Evolutionary conservation across 2,888 invertebrate species (phyloP), one percentile per base, ranked within the genome.

Genomic region (Ptilodon capucinus): DNA sequence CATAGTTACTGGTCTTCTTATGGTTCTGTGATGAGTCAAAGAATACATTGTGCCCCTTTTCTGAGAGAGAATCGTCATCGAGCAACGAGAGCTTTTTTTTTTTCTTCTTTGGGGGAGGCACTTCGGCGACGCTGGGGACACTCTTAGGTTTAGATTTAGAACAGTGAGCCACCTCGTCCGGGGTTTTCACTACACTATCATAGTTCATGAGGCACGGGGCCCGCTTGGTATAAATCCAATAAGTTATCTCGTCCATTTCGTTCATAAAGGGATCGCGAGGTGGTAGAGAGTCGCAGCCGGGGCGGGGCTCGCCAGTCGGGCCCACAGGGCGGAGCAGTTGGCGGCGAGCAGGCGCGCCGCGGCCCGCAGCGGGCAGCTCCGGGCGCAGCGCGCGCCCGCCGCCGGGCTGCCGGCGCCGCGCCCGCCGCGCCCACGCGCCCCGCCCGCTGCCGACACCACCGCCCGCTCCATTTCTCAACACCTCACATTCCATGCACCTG

Each of bases 191-290:
- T 30, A 74, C 60, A 64, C 79, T 83, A 40, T 89, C 86, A 75
- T 84, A 86, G 62, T 80, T 81, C 63, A 82, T 80, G 32, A 91
- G 84, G 75, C 91, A 91, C 0, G 91, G 91, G 11, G 91, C 86
- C 66, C 86, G 74, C 55, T 86, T 86, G 1, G 91, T 90, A 58
- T 79, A 76, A 23, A 91, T 77, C 91, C 91, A 91, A 59, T 81
- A 90, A 1, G 83, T 71, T 72, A 91, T 91, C 67, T 91, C 91
- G 55, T 91, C 90, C 86, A 90, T 89, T 55, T 76, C 81, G 77
- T 62, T 87, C 80, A 87, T 86, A 86, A 86, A 84, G 84, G 84
- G 84, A 82, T 39, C 8, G 57, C 66, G 57, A 36, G 51, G 13
- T 48, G 45, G 54, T n/a, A 32, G 38, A 42, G 40, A 39, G 40